Evolutionary conservation across 2,113 vertebrate genomes (phyloP).

Genomic region (Sylvia atricapilla): DNA sequence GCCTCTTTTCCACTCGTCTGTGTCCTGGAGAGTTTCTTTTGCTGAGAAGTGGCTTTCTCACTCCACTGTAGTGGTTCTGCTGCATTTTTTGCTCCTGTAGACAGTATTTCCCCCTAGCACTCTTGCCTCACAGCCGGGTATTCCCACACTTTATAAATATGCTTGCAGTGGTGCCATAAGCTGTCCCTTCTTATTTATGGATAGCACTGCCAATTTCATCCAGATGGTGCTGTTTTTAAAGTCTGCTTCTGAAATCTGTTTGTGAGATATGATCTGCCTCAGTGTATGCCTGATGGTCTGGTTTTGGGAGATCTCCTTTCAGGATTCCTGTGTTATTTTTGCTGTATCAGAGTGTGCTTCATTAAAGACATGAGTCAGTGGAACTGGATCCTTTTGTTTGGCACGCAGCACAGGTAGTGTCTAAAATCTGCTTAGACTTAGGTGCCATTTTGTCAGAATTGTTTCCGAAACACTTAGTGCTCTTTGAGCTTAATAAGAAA

Average conservation of each 20-base stretch:
- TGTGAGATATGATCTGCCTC: constrained; percentile 59
- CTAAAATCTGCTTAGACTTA: not conserved
- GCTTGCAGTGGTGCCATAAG: constrained; percentile 30
- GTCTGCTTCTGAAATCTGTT: constrained; percentile 79
- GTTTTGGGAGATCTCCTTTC: constrained; percentile 54
- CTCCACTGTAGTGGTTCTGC: not conserved
- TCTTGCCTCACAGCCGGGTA: not conserved
- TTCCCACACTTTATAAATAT: constrained; percentile 11
- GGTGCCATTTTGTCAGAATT: not conserved
- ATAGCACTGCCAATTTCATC: constrained; percentile 71
- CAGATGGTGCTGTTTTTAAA: constrained; percentile 80
- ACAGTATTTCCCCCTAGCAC: not conserved
- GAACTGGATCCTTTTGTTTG: not conserved
- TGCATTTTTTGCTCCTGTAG: not conserved
- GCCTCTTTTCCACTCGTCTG: not conserved
- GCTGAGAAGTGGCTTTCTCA: not conserved
- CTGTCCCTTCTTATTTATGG: constrained; percentile 51
- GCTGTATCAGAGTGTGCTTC: not conserved
- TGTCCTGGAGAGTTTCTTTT: not conserved
- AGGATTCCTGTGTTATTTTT: not conserved
- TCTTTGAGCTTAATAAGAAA: not conserved
- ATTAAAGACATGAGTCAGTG: not conserved
- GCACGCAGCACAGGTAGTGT: not conserved
- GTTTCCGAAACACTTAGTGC: not conserved
- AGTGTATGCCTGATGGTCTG: constrained; percentile 68